Conservation (phyloP, 2,888 invertebrate genomes). For the Zhengitettix transpicula region DNA sequence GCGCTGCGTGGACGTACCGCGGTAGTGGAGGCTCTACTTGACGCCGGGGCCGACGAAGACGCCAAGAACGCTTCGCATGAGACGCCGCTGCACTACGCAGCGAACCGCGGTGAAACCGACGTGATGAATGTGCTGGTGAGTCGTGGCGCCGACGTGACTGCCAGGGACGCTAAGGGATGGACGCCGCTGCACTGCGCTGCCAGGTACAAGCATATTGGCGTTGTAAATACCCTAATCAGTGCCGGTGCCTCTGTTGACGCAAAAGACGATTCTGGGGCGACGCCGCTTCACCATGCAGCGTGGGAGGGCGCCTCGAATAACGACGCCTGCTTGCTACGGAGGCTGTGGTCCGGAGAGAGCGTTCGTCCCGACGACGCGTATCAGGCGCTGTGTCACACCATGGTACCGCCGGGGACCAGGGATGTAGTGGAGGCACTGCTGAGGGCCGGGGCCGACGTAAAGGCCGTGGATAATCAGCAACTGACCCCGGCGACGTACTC, state of each 20-base stretch:
- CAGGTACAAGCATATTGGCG: background rate
- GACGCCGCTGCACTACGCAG: background rate
- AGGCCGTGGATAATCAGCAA: too few species aligned
- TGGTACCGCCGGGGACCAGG: background rate
- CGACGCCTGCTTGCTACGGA: too few species aligned
- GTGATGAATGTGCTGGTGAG: background rate
- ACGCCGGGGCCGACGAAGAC: background rate
- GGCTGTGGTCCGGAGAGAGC: too few species aligned
- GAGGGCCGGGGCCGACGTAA: too few species aligned
- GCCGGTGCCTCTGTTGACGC: background rate
- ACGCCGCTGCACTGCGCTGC: background rate
- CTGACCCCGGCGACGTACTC: too few species aligned
- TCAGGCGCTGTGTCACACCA: too few species aligned
- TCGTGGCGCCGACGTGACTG: background rate
- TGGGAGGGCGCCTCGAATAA: too few species aligned
- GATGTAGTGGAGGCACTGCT: too few species aligned
- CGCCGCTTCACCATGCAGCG: background rate
- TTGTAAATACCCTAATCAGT: background rate
- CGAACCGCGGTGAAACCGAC: background rate
- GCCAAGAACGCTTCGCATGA: background rate
- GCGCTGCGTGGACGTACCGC: background rate
- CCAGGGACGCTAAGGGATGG: background rate
- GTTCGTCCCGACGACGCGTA: too few species aligned
- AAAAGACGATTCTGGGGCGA: background rate
- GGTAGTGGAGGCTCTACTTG: background rate